Conservation (phyloP, 2,797 vertebrate genomes). For the Pelodytes ibericus region DNA sequence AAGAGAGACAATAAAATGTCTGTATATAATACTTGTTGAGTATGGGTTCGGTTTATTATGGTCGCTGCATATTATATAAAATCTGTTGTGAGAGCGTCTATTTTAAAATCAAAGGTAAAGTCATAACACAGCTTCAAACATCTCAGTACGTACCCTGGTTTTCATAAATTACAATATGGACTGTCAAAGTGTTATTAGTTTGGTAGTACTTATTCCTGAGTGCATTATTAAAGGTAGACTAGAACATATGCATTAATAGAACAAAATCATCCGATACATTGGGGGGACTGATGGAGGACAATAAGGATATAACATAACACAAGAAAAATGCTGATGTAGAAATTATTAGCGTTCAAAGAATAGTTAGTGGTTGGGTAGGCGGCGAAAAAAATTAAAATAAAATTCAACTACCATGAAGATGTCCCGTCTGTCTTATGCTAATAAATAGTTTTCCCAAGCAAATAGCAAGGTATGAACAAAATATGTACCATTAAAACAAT, state of each 20-base stretch:
- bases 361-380: constrained; percentile 5
- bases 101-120: not conserved
- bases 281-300: not conserved
- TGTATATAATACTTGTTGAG: not conserved
- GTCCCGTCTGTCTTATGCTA: not conserved
- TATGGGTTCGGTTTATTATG: not conserved
- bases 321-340: not conserved
- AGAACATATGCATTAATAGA: not conserved
- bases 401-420: not conserved
- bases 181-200: not conserved
- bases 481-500: constrained; percentile 2
- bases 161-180: not conserved
- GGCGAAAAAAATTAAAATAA: constrained; percentile 4
- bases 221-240: not conserved
- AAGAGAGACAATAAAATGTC: not conserved
- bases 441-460: constrained; percentile 30
- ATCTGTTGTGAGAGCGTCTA: not conserved
- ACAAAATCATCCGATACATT: not conserved
- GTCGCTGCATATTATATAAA: not conserved
- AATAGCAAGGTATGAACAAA: not conserved
- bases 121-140: not conserved
- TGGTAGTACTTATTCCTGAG: constrained; percentile 2
- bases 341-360: not conserved
- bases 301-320: not conserved
- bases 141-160: not conserved